Conservation (phyloP, 2,888 invertebrate species). For the Drosophila nr. perissopoda region DNA sequence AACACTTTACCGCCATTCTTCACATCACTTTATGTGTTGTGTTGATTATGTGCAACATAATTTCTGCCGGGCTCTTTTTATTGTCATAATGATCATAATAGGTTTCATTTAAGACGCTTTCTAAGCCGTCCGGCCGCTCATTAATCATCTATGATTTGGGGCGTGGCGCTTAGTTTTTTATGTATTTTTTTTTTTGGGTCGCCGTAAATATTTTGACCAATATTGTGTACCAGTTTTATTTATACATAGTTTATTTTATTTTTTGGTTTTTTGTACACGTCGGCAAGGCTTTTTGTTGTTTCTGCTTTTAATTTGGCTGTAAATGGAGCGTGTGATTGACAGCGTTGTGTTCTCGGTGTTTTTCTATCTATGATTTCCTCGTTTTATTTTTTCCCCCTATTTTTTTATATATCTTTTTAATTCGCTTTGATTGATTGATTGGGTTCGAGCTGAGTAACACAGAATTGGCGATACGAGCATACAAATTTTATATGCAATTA, state of each 20-base stretch:
- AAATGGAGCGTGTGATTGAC: slow-evolving; percentile 82
- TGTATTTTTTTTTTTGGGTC: slow-evolving; percentile 38
- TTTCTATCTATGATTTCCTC: slow-evolving; percentile 26
- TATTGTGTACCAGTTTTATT: slow-evolving; percentile 68
- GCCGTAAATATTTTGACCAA: slow-evolving; percentile 78
- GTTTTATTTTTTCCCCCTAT: neutral
- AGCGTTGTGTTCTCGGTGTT: slow-evolving; percentile 40
- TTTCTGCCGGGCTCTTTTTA: slow-evolving; percentile 37
- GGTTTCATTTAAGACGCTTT: slow-evolving; percentile 61
- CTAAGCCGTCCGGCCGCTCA: slow-evolving; percentile 58
- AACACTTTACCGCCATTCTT: slow-evolving; percentile 43
- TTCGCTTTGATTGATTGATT: slow-evolving; percentile 72
- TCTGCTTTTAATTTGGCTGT: slow-evolving; percentile 70
- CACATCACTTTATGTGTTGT: slow-evolving; percentile 21
- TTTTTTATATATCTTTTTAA: slow-evolving; percentile 44
- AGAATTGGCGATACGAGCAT: slow-evolving; percentile 58
- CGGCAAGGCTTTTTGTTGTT: slow-evolving; percentile 63
- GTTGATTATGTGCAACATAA: slow-evolving; percentile 65
- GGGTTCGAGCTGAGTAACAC: slow-evolving; percentile 44
- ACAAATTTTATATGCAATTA: slow-evolving; percentile 43
- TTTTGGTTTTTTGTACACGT: slow-evolving; percentile 49
- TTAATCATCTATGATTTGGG: slow-evolving; percentile 56
- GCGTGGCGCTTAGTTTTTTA: slow-evolving; percentile 41
- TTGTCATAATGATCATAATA: slow-evolving; percentile 47
- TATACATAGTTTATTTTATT: slow-evolving; percentile 10